A percentile compares a stretch with the other conserved stretches of the same genome.
Evolutionary conservation across 1,140 invertebrate species (phyloP).

Genomic region (Leptinotarsa undecemlineata): DNA sequence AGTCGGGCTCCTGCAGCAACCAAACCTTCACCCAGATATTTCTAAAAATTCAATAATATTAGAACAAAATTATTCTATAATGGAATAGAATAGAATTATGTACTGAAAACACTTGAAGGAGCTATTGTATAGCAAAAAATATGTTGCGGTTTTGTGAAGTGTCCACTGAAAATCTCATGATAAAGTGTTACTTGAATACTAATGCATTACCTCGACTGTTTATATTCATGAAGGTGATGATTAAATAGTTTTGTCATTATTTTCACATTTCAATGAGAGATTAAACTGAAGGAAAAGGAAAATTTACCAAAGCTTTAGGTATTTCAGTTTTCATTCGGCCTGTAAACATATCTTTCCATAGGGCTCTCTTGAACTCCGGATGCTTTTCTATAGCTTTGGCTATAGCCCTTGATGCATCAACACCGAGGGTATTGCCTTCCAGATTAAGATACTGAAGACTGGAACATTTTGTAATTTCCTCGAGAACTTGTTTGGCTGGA

Average conservation of each 20-base stretch:
- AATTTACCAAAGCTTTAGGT: constrained; percentile 78
- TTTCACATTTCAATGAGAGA: no score
- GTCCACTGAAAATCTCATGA: no score
- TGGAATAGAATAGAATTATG: not conserved
- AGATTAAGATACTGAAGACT: constrained; percentile 76
- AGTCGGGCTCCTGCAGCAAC: constrained; percentile 78
- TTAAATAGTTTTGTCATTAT: no score
- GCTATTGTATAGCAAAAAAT: no score
- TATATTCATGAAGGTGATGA: no score
- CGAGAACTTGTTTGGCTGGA: constrained; percentile 65
- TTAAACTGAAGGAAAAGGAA: not conserved
- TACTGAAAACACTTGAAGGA: not conserved
- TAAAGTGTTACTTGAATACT: no score
- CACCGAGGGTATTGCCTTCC: constrained; percentile 92
- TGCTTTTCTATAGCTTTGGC: constrained; percentile 78
- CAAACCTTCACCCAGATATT: constrained; percentile 79
- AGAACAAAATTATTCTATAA: not conserved
- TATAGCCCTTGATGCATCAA: constrained; percentile 83
- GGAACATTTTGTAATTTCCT: constrained; percentile 66
- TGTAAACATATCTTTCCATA: constrained; percentile 97
- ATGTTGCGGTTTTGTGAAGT: no score
- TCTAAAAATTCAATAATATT: constrained; percentile 56
- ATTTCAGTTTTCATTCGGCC: constrained; percentile 94
- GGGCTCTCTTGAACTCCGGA: constrained; percentile 75
- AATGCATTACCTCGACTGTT: no score